Evolutionary conservation across 2,888 invertebrate species (phyloP).

Genomic region (Orthosia incerta): DNA sequence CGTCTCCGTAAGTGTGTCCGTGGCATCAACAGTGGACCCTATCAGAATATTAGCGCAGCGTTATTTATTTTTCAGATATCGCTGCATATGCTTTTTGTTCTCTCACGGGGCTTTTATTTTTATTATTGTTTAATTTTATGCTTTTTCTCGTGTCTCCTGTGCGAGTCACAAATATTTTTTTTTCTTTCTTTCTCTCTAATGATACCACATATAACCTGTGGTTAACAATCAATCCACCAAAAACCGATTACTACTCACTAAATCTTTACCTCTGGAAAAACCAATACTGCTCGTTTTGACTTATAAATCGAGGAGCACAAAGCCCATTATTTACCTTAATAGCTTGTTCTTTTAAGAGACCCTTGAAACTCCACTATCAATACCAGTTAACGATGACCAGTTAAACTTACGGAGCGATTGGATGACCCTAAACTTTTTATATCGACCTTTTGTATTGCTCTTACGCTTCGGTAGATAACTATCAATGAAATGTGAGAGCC

Average conservation of each 20-base stretch:
- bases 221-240: not conserved
- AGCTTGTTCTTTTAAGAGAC: constrained; percentile 6
- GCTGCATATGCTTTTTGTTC: too few relatives aligned
- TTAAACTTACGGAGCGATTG: constrained; percentile 21
- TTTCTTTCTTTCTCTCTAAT: too few relatives aligned
- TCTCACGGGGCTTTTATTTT: too few relatives aligned
- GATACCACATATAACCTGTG: not conserved
- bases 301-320: constrained; percentile 32
- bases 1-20: too few relatives aligned
- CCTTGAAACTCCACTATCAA: constrained; percentile 38
- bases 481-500: not conserved
- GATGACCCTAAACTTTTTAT: constrained; percentile 37
- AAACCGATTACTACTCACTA: not conserved
- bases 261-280: constrained; percentile 11
- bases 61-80: too few relatives aligned
- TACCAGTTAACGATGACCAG: constrained; percentile 32
- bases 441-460: constrained; percentile 16
- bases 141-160: too few relatives aligned
- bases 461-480: not conserved
- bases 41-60: too few relatives aligned
- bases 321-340: constrained; percentile 42
- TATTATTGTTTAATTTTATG: too few relatives aligned
- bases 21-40: too few relatives aligned
- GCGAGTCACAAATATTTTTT: too few relatives aligned
- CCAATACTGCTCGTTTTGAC: constrained; percentile 21